phyloP scores from a whole-genome alignment of 1,140 invertebrate genomes.

The Drosophila fuyamai region DNA sequence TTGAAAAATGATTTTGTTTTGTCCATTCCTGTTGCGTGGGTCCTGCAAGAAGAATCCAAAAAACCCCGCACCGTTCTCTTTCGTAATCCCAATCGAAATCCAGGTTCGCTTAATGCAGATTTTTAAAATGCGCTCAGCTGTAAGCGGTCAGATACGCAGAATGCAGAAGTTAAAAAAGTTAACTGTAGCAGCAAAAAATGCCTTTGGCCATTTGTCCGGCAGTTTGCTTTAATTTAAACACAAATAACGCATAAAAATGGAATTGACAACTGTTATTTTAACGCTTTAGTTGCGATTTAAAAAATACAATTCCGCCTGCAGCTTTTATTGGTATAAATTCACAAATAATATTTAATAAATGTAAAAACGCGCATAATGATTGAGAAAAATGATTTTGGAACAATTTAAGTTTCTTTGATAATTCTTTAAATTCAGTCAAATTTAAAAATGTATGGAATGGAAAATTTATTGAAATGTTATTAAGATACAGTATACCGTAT shows the following conservation, averaged over 20 bases:
- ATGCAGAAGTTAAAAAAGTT: conserved; percentile 19
- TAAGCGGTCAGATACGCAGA: conserved; percentile 65
- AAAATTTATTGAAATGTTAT: no score
- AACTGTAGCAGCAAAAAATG: conserved; percentile 24
- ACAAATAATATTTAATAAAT: no score
- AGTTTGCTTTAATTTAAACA: conserved; percentile 60
- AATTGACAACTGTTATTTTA: conserved; percentile 27
- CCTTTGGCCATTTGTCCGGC: conserved; percentile 47
- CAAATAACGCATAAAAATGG: conserved; percentile 51
- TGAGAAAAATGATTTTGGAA: no score
- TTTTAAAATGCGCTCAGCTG: conserved; percentile 71
- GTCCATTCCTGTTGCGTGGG: conserved; percentile 21
- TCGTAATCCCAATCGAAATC: conserved; percentile 6
- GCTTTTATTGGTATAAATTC: neutral
- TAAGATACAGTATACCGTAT: no score
- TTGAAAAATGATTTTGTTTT: conserved; percentile 79
- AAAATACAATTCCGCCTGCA: conserved; percentile 2
- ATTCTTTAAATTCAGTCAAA: no score
- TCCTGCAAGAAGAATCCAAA: conserved; percentile 15
- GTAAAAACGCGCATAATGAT: no score
- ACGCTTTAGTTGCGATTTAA: conserved; percentile 21
- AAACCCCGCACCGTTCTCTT: neutral
- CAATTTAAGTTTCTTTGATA: no score
- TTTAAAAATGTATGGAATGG: no score
- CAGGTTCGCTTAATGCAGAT: conserved; percentile 63